A percentile compares a stretch with the other conserved stretches of the same genome.
Evolutionary conservation across 2,797 vertebrate genomes (phyloP).

Genomic region (Argyrosomus regius): DNA sequence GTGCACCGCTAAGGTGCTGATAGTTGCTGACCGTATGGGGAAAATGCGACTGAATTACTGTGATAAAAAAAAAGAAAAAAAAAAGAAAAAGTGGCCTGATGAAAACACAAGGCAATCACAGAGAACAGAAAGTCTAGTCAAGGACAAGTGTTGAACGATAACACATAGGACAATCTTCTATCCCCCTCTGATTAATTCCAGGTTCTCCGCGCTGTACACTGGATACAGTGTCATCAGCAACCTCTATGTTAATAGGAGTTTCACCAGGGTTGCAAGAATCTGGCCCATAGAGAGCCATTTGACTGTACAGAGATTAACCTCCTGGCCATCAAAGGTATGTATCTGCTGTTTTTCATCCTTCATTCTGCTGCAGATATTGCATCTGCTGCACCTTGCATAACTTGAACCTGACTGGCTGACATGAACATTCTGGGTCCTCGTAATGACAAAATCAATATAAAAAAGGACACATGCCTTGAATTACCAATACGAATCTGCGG

Average conservation of each 20-base stretch:
- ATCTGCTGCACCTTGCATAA: slow-evolving; percentile 28
- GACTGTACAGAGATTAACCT: slow-evolving; percentile 66
- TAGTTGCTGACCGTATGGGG: slow-evolving; percentile 61
- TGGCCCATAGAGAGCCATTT: slow-evolving; percentile 39
- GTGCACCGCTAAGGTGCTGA: slow-evolving; percentile 48
- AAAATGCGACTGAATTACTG: slow-evolving; percentile 69
- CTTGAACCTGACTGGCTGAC: background rate
- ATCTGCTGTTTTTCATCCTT: slow-evolving; percentile 50
- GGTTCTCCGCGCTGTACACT: slow-evolving; percentile 60
- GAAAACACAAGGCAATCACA: slow-evolving; percentile 72
- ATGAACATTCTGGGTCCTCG: background rate
- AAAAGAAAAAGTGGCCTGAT: slow-evolving; percentile 55
- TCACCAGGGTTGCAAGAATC: slow-evolving; percentile 57
- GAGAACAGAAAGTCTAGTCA: slow-evolving; percentile 69
- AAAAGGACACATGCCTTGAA: background rate
- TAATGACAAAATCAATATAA: slow-evolving; percentile 34
- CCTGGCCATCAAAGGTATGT: slow-evolving; percentile 46
- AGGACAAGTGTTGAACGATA: slow-evolving; percentile 71
- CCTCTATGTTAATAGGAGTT: slow-evolving; percentile 75
- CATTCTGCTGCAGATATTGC: slow-evolving; percentile 42
- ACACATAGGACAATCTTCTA: slow-evolving; percentile 72
- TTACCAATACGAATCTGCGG: background rate
- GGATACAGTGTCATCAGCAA: slow-evolving; percentile 71
- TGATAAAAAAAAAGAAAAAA: slow-evolving; percentile 40
- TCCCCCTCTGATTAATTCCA: slow-evolving; percentile 79